A percentile compares a stretch with the other conserved stretches of the same genome.
Conservation (phyloP, 2,113 vertebrate genomes). For the Chitala chitala region DNA sequence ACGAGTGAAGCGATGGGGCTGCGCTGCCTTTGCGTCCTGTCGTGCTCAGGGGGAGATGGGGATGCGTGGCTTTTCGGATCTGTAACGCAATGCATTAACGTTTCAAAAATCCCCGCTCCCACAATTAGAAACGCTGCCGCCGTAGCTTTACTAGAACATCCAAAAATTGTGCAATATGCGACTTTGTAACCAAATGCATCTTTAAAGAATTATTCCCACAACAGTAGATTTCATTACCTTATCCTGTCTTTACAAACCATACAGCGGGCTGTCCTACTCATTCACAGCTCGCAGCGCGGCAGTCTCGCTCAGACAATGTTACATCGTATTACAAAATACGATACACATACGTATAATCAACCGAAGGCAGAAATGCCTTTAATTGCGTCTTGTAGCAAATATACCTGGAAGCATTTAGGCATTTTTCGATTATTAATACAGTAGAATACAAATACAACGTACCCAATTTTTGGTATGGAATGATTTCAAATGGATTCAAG, state of each 20-base stretch:
- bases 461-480: conserved; percentile 25
- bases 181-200: conserved; percentile 9
- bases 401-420: conserved; percentile 1
- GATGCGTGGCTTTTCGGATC: conserved; percentile 19
- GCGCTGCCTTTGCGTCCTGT: conserved; percentile 21
- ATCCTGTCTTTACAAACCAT: conserved; percentile 18
- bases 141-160: neutral
- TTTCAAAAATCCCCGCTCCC: conserved; percentile 20
- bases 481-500: conserved; percentile 21
- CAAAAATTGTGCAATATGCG: conserved; percentile 10
- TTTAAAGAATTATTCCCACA: conserved; percentile 14
- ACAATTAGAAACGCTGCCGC: neutral
- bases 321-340: conserved; percentile 15
- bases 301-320: conserved; percentile 13
- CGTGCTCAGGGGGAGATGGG: conserved; percentile 19
- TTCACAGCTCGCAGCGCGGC: conserved; percentile 15
- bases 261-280: conserved; percentile 19
- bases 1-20: conserved; percentile 31
- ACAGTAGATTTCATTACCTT: conserved; percentile 1
- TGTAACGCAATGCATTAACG: conserved; percentile 6
- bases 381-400: conserved; percentile 2
- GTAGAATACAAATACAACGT: conserved; percentile 22
- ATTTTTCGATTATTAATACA: conserved; percentile 10
- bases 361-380: too few relatives aligned
- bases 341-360: too few relatives aligned